phyloP scores from a whole-genome alignment of 2,113 vertebrate genomes.

The Baryphthengus martii region DNA sequence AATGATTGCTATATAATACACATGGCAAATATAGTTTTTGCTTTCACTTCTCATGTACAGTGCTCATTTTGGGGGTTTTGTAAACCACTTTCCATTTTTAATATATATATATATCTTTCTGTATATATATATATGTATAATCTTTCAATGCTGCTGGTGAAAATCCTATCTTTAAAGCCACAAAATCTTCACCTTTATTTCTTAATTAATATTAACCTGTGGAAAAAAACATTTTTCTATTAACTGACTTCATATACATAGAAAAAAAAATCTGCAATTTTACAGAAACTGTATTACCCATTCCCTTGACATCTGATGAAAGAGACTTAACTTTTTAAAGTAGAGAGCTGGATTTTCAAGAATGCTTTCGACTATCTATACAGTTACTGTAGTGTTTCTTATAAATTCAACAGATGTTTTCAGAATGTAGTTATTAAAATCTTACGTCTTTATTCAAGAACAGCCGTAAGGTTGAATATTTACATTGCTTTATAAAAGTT shows the following conservation, averaged over 20 bases:
- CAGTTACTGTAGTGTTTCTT: conserved; percentile 72
- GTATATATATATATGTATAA: conserved; percentile 68
- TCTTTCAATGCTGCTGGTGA: conserved; percentile 73
- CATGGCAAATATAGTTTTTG: conserved; percentile 75
- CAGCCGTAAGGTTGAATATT: conserved; percentile 77
- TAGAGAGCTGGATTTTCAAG: conserved; percentile 77
- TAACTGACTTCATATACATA: conserved; percentile 78
- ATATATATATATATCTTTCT: conserved; percentile 66
- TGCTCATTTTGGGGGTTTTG: conserved; percentile 67
- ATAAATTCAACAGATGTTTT: conserved; percentile 78
- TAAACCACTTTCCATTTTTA: conserved; percentile 70
- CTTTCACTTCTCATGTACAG: conserved; percentile 70
- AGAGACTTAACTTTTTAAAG: conserved; percentile 75
- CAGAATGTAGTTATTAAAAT: conserved; percentile 79
- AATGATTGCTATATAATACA: conserved; percentile 80
- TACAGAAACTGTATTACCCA: conserved; percentile 75
- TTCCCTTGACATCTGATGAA: conserved; percentile 76
- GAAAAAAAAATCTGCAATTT: conserved; percentile 75
- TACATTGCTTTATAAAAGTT: conserved; percentile 86
- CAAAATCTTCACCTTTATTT: conserved; percentile 73
- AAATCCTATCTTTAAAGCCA: conserved; percentile 72
- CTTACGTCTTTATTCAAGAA: conserved; percentile 75
- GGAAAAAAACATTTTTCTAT: conserved; percentile 67
- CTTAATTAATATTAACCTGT: conserved; percentile 68
- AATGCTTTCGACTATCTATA: conserved; percentile 77